phyloP scores from a whole-genome alignment of 2,113 vertebrate species.

The Porphyrio hochstetteri region DNA sequence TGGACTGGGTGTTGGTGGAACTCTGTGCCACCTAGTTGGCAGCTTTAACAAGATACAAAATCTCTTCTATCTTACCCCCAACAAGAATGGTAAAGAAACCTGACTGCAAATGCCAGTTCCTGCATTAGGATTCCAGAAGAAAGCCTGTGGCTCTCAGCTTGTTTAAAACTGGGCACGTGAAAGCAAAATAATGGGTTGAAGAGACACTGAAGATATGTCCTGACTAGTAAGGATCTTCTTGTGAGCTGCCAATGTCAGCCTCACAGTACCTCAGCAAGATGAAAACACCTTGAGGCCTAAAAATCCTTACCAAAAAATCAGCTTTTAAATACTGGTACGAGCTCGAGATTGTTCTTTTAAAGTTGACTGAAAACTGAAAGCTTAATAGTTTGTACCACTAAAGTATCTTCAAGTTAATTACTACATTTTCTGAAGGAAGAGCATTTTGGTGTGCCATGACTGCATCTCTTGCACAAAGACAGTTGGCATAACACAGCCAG shows the following conservation, averaged over 20 bases:
- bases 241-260: background rate
- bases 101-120: background rate
- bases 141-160: background rate
- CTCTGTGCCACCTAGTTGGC: background rate
- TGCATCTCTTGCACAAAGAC: background rate
- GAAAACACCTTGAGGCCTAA: background rate
- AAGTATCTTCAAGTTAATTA: background rate
- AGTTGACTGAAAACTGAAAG: background rate
- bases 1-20: background rate
- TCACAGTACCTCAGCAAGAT: background rate
- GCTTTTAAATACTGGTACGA: background rate
- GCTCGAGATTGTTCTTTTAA: background rate
- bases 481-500: background rate
- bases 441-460: background rate
- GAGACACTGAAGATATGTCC: background rate
- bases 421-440: background rate
- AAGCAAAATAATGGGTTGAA: background rate
- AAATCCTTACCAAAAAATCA: background rate
- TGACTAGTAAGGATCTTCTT: background rate
- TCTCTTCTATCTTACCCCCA: background rate
- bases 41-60: background rate
- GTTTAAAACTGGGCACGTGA: background rate
- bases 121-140: background rate
- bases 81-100: background rate
- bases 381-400: background rate